Base-by-base conservation (phyloP, 2,797 vertebrate genomes). In the Hybognathus amarus region DNA sequence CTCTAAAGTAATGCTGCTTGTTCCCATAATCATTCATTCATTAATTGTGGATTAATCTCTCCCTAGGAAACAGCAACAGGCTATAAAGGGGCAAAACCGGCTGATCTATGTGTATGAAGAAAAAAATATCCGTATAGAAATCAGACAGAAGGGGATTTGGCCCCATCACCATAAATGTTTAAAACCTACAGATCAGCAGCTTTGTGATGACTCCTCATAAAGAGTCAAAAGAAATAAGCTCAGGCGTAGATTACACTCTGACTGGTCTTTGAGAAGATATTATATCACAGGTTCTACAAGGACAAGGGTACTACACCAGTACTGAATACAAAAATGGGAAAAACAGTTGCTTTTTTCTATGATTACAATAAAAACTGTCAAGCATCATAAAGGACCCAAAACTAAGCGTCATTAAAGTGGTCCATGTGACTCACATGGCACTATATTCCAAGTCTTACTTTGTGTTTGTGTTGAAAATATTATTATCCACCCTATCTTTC, bases 71-170 rank as follows among this genome's bases (percentile, higher is more conserved):
- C 6, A 70, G 24, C 52, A 70, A 63, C 38, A 63, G 74, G 27
- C 30, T 70, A 40, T 54, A 76, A 40, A 82, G 24, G 22, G 17
- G 24, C 52, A 45, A 70, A 50, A 22, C 17, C 6, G 17, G 9
- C 47, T 8, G 3, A n/a, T 67, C n/a, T 6, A 18, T 52, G 8
- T 36, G 77, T 36, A 20, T 54, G 36, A 40, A 56, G 5, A 22
- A 24, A 24, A 24, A 33, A n/a, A 64, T 54, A 33, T 36, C 6
- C 33, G 2, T 42, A 59, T 24, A 79, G 47, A 33, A 30, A 42
- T 80, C n/a, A 70, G 67, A 59, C 33, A 17, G 24, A 59, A 70
- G 67, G 17, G 38, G n/a, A 80, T 70, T 22, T 70, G 50, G 18
- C 33, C 69, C 52, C 30, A 54, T 24, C 47, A 18, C 0, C 64